Conservation (phyloP, 2,113 vertebrate species). For the Lampris megalopsis region DNA sequence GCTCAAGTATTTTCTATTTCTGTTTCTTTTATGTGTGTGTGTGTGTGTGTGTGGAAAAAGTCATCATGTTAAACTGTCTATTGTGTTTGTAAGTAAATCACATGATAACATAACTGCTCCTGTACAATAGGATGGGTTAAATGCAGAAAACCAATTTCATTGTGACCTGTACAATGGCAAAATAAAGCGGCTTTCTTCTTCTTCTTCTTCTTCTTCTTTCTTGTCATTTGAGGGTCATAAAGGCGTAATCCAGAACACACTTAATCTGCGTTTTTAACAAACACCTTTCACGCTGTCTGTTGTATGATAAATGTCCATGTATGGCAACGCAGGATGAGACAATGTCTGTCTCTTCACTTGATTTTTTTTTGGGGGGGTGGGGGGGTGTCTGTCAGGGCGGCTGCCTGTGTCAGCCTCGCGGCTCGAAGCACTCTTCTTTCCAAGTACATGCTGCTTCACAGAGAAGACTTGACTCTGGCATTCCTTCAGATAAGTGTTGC, state of each 20-base stretch:
- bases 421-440: slow-evolving; percentile 73
- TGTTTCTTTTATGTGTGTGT: too few species aligned
- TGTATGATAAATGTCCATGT: slow-evolving; percentile 76
- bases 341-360: slow-evolving; percentile 66
- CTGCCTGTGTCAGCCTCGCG: slow-evolving; percentile 65
- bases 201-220: too few species aligned
- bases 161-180: too few species aligned
- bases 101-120: not conserved
- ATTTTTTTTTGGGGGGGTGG: slow-evolving; percentile 52
- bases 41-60: not conserved
- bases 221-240: slow-evolving; percentile 58
- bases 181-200: too few species aligned
- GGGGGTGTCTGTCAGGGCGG: slow-evolving; percentile 70
- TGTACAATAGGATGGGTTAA: too few species aligned
- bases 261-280: slow-evolving; percentile 68
- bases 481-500: slow-evolving; percentile 82
- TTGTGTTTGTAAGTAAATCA: slow-evolving; percentile 45
- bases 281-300: slow-evolving; percentile 61
- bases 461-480: slow-evolving; percentile 82
- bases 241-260: slow-evolving; percentile 70
- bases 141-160: too few species aligned
- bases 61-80: slow-evolving; percentile 44
- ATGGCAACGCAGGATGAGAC: slow-evolving; percentile 62
- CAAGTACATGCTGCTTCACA: slow-evolving; percentile 73
- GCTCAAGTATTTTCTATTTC: too few species aligned